These are phyloP conservation scores for Glaucopsyche alexis DNA, from an alignment of 2,888 invertebrate genomes.

Conservation along the genomic window DNA sequence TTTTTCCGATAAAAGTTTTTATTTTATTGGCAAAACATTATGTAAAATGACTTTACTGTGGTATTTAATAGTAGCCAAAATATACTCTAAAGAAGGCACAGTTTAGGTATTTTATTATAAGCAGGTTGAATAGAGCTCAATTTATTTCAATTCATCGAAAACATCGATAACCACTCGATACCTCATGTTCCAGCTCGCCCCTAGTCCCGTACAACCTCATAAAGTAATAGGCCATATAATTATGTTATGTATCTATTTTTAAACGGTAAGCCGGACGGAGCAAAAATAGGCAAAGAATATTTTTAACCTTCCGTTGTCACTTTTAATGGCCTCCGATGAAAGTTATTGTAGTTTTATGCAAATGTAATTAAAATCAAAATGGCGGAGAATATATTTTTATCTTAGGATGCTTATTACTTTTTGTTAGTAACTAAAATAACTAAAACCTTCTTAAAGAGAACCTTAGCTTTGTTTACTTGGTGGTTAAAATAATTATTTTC, in stretches of 20 bases:
- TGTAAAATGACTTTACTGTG: no score
- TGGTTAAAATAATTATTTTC: no score
- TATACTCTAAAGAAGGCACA: no score
- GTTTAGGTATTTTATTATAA: no score
- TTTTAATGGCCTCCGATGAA: slow-evolving; percentile 23
- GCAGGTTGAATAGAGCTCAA: background rate
- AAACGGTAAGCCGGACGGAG: slow-evolving; percentile 30
- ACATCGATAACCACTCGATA: background rate
- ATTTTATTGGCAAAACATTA: no score
- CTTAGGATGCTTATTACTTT: background rate
- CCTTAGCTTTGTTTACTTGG: no score
- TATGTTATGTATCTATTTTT: slow-evolving; percentile 38
- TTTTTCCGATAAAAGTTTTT: no score
- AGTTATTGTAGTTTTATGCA: slow-evolving; percentile 25
- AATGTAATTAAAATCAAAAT: slow-evolving; percentile 12
- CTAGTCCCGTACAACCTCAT: slow-evolving; percentile 31
- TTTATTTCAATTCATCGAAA: background rate
- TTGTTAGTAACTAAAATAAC: background rate
- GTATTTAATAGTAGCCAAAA: no score
- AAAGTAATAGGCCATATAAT: slow-evolving; percentile 34
- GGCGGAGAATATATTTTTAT: background rate
- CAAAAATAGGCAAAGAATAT: slow-evolving; percentile 16
- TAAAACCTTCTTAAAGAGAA: no score
- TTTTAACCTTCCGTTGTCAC: slow-evolving; percentile 15
- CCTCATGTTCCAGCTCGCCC: background rate